phyloP scores from a whole-genome alignment of 1,140 invertebrate species.

The Arion vulgaris region DNA sequence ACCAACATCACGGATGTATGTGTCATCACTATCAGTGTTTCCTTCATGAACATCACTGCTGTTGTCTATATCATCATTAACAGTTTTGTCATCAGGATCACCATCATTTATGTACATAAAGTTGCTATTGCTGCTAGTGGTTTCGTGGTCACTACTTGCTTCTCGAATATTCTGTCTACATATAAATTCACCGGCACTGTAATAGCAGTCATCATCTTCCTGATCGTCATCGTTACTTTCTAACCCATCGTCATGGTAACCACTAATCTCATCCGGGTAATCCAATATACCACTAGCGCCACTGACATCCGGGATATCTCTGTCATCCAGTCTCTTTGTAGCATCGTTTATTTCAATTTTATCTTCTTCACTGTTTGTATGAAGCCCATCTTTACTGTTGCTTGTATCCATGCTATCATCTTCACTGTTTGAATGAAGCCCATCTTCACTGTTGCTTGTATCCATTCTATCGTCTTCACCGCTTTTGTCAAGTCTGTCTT shows the following conservation, averaged over 20 bases:
- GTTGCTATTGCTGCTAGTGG: constrained; percentile 66
- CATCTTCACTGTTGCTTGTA: not conserved
- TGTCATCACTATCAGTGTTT: constrained; percentile 2
- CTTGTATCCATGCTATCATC: not conserved
- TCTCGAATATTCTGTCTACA: not conserved
- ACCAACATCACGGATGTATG: not conserved
- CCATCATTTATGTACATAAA: not conserved
- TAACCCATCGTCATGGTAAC: not conserved
- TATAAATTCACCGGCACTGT: constrained; percentile 34
- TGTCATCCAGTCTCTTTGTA: too few relatives aligned
- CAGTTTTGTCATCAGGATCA: not conserved
- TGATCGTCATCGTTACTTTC: constrained; percentile 33
- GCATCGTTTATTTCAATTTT: not conserved
- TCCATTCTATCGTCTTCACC: not conserved
- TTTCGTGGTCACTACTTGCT: constrained; percentile 22
- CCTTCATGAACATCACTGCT: too few relatives aligned
- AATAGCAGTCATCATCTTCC: constrained; percentile 10
- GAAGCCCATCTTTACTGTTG: not conserved
- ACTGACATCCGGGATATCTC: too few relatives aligned
- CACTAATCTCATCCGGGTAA: not conserved
- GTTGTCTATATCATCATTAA: not conserved
- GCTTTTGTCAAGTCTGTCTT: not conserved
- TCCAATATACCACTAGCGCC: too few relatives aligned
- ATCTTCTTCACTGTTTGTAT: not conserved
- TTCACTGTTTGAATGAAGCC: not conserved